Base-by-base conservation (phyloP, 2,113 vertebrate genomes). In the Gopherus flavomarginatus region DNA sequence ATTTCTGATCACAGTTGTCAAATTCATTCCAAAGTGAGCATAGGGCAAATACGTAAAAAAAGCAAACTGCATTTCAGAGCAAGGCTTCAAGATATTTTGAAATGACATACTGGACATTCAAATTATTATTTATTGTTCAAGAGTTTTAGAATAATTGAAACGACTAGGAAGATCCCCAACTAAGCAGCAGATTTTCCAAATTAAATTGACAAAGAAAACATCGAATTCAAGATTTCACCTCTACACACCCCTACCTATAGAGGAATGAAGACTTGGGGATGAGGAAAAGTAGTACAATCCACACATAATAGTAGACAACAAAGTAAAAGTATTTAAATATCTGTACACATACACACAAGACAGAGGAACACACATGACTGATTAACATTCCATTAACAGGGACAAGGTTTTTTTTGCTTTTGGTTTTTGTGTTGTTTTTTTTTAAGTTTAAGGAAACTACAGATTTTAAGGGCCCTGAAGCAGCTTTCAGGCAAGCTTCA, bases 271-370 rank as follows among this genome's bases (percentile, higher is more conserved):
- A 93, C 69, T 26, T 85, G 96, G 78, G 83, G 88, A 90, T 49
- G 22, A 65, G 93, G 82, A 42, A 69, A 83, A 3, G 47, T 87
- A 87, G 85, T 77, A 62, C 81, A 85, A 81, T 79, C 87, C 82
- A 50, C 22, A 49, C 22, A 49, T 56, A 79, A 81, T 29, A 94
- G 86, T 83, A 80, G 96, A 97, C 96, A 94, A 95, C 91, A 97
- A 97, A 84, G 96, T 87, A 83, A 86, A 96, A 97, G 86, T 92
- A 97, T 96, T 96, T 97, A 95, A 96, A 97, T 96, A 96, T 95
- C 93, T 96, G 93, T 87, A 93, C 95, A 92, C 81, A 11, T 57
- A 83, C 97, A 93, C 93, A 95, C 2, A 89, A 91, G 91, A 96
- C 95, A 95, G 89, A 72, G 77, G 56, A 89, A 95, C 95, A 97